These are phyloP conservation scores for Diprion similis DNA, from an alignment of 1,140 invertebrate genomes.

Conservation along the genomic window DNA sequence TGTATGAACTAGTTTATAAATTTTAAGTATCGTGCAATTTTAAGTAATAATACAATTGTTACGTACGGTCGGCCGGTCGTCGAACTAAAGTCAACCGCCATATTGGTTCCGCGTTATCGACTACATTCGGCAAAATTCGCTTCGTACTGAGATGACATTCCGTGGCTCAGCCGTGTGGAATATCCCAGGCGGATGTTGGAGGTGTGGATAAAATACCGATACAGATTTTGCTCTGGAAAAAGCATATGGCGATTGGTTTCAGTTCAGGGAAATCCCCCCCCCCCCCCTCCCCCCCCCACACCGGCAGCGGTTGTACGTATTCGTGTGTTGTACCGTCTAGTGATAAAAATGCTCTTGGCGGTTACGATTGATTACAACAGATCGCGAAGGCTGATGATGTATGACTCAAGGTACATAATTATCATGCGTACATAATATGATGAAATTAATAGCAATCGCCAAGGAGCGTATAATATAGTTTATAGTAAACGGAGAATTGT, in stretches of 20 bases:
- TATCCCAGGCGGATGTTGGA: too few species aligned
- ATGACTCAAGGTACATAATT: neutral
- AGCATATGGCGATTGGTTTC: neutral
- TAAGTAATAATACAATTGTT: constrained; percentile 2
- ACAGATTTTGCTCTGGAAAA: too few species aligned
- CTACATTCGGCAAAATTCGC: neutral
- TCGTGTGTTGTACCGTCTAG: constrained; percentile 7
- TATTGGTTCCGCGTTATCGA: neutral
- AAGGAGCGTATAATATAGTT: constrained; percentile 15
- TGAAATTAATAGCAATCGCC: neutral
- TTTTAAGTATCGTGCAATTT: constrained; percentile 12
- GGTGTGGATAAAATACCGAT: too few species aligned
- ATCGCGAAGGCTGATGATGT: constrained; percentile 2
- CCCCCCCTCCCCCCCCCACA: too few species aligned
- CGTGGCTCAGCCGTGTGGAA: too few species aligned
- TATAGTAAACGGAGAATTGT: constrained; percentile 35
- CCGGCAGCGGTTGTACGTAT: neutral
- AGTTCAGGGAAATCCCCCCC: neutral
- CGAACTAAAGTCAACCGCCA: neutral
- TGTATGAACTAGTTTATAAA: constrained; percentile 9
- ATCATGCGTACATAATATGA: neutral
- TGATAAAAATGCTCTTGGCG: neutral
- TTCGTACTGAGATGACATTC: too few species aligned
- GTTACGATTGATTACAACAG: neutral
- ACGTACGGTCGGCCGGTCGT: neutral